Evolutionary conservation across 2,113 vertebrate genomes (phyloP).

Genomic region (Orientallactaga bullata): DNA sequence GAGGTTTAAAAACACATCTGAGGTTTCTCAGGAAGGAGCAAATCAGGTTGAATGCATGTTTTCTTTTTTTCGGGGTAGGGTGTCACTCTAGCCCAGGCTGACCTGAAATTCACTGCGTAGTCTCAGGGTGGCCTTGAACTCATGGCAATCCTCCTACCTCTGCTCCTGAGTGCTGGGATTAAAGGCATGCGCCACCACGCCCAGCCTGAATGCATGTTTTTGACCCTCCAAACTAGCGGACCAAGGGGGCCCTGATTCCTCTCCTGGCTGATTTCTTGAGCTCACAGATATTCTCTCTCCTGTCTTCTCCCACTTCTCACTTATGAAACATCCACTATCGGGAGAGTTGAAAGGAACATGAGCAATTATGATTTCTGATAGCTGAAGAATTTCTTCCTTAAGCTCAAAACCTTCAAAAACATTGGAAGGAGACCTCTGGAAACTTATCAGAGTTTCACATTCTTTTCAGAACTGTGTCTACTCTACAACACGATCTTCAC

Average conservation of each 20-base stretch:
- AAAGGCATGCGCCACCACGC: too few relatives aligned
- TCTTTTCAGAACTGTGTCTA: neutral
- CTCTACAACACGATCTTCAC: neutral
- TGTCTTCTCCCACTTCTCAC: neutral
- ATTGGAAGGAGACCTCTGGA: neutral
- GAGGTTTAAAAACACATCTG: neutral
- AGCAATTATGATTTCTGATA: slow-evolving; percentile 3
- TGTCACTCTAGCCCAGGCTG: too few relatives aligned
- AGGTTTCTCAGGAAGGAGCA: slow-evolving; percentile 30
- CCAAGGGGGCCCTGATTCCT: neutral
- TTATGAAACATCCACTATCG: neutral
- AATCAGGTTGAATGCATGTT: neutral
- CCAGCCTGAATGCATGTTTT: neutral
- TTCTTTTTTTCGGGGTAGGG: too few relatives aligned
- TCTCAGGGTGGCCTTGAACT: too few relatives aligned
- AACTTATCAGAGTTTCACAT: neutral
- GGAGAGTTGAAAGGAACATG: neutral
- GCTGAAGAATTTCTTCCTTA: slow-evolving; percentile 27
- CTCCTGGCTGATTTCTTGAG: slow-evolving; percentile 4
- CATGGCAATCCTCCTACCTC: too few relatives aligned
- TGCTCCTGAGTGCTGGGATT: too few relatives aligned
- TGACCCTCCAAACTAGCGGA: neutral
- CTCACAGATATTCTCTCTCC: neutral
- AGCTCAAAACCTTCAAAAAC: neutral
- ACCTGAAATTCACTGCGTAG: too few relatives aligned